Evolutionary conservation across 53 echinoderm and acorn worm genomes (phyloP).

Genomic region (Holothuria leucospilota): DNA sequence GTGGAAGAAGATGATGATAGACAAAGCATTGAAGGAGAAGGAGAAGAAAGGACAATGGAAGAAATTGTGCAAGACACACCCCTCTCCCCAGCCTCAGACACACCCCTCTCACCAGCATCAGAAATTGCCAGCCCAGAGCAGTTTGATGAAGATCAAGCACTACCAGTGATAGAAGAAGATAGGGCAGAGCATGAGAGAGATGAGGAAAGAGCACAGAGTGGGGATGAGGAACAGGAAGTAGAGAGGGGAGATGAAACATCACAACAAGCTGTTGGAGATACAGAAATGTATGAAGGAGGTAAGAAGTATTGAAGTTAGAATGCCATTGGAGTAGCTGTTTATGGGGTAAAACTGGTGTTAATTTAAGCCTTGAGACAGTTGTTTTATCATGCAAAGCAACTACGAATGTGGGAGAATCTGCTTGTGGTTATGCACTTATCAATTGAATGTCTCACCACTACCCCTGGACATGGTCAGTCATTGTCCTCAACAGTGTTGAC

Average conservation of each 20-base stretch:
- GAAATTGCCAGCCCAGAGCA: constrained; percentile 24
- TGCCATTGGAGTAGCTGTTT: too few species aligned
- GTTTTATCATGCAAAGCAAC: too few species aligned
- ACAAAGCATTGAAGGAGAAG: neutral
- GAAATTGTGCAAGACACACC: neutral
- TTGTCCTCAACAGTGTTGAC: too few species aligned
- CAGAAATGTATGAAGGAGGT: constrained; percentile 41
- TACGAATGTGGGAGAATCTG: too few species aligned
- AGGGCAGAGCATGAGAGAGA: constrained; percentile 32
- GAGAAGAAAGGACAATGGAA: neutral
- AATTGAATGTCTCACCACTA: too few species aligned
- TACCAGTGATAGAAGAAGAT: neutral
- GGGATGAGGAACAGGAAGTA: constrained; percentile 37
- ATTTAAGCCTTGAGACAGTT: too few species aligned
- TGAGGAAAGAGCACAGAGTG: constrained; percentile 7
- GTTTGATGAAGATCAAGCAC: neutral
- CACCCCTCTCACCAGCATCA: constrained; percentile 21
- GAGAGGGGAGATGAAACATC: constrained; percentile 44
- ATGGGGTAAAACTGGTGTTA: too few species aligned
- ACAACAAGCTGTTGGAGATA: constrained; percentile 18
- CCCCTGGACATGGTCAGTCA: too few species aligned
- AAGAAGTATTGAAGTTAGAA: neutral
- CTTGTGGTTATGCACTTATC: too few species aligned
- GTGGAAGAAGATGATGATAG: constrained; percentile 6
- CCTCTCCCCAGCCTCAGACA: neutral